A percentile compares a stretch with the other conserved stretches of the same genome.
Conservation (phyloP, 2,113 vertebrate genomes). For the Podarcis cretensis region DNA sequence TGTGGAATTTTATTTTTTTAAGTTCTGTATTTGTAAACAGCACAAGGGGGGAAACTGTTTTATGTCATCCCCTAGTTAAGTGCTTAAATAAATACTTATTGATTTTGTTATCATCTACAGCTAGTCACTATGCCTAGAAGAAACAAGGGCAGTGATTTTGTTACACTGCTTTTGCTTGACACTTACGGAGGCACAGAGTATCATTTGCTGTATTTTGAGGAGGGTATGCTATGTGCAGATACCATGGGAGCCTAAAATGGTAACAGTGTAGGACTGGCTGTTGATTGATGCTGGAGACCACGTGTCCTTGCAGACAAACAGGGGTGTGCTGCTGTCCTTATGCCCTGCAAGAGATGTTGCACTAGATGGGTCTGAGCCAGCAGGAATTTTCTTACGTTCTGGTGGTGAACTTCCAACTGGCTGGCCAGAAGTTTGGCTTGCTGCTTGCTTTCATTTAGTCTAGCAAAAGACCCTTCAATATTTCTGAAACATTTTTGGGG, state of each 20-base stretch:
- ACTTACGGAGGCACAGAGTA: background rate
- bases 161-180: background rate
- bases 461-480: background rate
- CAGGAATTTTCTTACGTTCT: too few relatives aligned
- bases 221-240: background rate
- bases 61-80: background rate
- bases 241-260: background rate
- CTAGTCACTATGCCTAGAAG: background rate
- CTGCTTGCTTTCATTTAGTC: background rate
- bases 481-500: too few relatives aligned
- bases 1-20: background rate
- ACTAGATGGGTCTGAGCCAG: too few relatives aligned
- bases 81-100: slow-evolving; percentile 26
- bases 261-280: background rate
- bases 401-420: background rate
- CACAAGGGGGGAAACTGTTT: background rate
- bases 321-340: too few relatives aligned
- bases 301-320: background rate
- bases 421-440: too few relatives aligned
- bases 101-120: background rate
- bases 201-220: background rate
- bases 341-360: too few relatives aligned
- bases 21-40: background rate
- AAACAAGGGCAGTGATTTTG: background rate
- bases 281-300: too few relatives aligned